phyloP scores from a whole-genome alignment of 2,113 vertebrate genomes.

The Mungos mungo region DNA sequence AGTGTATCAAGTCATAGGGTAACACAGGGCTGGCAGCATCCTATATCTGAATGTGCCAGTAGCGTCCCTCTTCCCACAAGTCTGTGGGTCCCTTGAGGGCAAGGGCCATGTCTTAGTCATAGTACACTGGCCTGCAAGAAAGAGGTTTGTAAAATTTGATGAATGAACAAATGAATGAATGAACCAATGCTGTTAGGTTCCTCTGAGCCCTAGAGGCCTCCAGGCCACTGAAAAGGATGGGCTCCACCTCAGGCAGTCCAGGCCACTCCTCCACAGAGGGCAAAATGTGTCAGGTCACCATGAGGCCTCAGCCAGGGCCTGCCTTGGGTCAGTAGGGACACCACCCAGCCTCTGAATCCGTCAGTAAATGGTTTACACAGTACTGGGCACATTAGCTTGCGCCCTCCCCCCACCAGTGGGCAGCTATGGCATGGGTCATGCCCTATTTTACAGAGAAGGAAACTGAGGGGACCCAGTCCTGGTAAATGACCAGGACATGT shows the following conservation, averaged over 20 bases:
- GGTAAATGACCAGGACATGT: background rate
- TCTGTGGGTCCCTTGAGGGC: background rate
- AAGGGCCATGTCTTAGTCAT: background rate
- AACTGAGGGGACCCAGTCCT: background rate
- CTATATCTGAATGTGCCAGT: background rate
- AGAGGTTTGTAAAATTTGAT: background rate
- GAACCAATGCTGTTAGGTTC: background rate
- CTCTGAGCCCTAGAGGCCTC: background rate
- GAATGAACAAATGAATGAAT: background rate
- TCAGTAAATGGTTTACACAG: background rate
- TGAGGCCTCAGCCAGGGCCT: background rate
- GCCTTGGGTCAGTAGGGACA: background rate
- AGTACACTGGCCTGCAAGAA: background rate
- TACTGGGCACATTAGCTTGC: background rate
- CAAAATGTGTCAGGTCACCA: background rate
- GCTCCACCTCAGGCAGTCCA: background rate
- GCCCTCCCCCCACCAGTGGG: background rate
- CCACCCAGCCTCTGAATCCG: background rate
- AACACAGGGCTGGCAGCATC: background rate
- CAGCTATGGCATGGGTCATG: background rate
- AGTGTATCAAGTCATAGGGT: background rate
- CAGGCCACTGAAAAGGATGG: background rate
- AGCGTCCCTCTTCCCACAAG: background rate
- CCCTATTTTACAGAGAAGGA: background rate
- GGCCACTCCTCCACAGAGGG: background rate